A percentile compares a stretch with the other conserved stretches of the same genome.
phyloP scores from a whole-genome alignment of 2,797 vertebrate genomes.

The Acanthurus leucopareius region DNA sequence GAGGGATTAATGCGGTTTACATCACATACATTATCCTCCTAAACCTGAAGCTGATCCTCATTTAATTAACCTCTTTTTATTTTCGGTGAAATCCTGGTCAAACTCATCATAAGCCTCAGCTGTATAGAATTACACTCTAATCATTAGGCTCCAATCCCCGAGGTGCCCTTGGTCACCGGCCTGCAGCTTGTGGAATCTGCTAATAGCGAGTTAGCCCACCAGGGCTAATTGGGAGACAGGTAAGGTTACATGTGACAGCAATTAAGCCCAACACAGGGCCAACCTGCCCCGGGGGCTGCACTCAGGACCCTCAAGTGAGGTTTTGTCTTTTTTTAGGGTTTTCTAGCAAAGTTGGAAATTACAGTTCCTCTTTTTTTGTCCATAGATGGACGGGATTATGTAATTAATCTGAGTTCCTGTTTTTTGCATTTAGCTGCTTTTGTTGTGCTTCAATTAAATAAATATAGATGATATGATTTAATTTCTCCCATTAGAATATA shows the following conservation, averaged over 20 bases:
- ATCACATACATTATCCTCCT: conserved; percentile 41
- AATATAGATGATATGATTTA: too few relatives aligned
- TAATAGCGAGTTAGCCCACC: conserved; percentile 80
- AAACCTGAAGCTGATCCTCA: conserved; percentile 61
- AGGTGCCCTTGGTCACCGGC: conserved; percentile 76
- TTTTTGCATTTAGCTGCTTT: background rate
- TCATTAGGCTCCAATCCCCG: conserved; percentile 74
- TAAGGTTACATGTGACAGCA: conserved; percentile 90
- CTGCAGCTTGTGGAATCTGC: conserved; percentile 79
- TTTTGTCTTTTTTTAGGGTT: conserved; percentile 48
- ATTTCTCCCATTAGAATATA: too few relatives aligned
- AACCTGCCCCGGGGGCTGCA: conserved; percentile 77
- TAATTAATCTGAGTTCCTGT: background rate
- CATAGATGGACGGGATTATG: background rate
- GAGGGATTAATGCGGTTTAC: conserved; percentile 34
- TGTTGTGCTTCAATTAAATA: too few relatives aligned
- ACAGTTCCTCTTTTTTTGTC: background rate
- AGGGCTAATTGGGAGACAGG: conserved; percentile 87
- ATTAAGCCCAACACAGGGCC: conserved; percentile 84
- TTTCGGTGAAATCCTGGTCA: conserved; percentile 52
- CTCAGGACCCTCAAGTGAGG: conserved; percentile 57
- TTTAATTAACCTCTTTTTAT: conserved; percentile 67
- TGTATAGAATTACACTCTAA: conserved; percentile 84
- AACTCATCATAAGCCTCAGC: conserved; percentile 70
- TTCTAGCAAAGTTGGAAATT: conserved; percentile 28